Evolutionary conservation across 2,797 vertebrate species (phyloP), one percentile per base, ranked within the genome.

Genomic region (Mallotus villosus): DNA sequence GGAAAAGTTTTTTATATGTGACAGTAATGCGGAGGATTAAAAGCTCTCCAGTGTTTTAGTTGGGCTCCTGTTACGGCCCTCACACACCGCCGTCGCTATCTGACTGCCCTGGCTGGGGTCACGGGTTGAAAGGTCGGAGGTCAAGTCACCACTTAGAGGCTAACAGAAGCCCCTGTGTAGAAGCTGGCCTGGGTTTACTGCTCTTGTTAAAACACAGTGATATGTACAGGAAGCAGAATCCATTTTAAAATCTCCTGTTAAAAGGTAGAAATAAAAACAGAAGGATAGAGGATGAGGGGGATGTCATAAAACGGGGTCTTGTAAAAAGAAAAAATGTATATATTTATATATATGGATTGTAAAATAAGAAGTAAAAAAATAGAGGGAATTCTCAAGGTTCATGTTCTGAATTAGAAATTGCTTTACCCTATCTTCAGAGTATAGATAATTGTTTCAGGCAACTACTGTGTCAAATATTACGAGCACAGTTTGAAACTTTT

Each of bases 11-110:
- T 90, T 90, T 85, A 87, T 71, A 73, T 70, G 66, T 75, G 80
- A 80, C 82, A 79, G 68, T 80, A 84, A 82, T 71, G 67, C 37
- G 75, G 83, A 73, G 74, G 85, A 79, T 84, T 83, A 76, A 82
- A 88, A 63, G 46, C 60, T 78, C 76, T 34, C 68, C 24, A 53
- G 67, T 19, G 63, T 78, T 87, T 79, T 78, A 79, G 64, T 77
- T 76, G 75, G 79, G 81, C 61, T 81, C 76, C 71, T 66, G 72
- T 86, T 82, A 83, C 63, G 68, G 41, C 46, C 77, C 68, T 73
- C 59, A 70, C 75, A 82, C 78, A 53, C 67, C 78, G 82, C 68
- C 78, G 37, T 77, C 75, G 74, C 68, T 77, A 77, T 81, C 75
- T 80, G 75, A 85, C 82, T 80, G 60, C 72, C 72, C 75, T 74